Evolutionary conservation across 1,140 invertebrate species (phyloP).

Genomic region (Sycobia sp.): DNA sequence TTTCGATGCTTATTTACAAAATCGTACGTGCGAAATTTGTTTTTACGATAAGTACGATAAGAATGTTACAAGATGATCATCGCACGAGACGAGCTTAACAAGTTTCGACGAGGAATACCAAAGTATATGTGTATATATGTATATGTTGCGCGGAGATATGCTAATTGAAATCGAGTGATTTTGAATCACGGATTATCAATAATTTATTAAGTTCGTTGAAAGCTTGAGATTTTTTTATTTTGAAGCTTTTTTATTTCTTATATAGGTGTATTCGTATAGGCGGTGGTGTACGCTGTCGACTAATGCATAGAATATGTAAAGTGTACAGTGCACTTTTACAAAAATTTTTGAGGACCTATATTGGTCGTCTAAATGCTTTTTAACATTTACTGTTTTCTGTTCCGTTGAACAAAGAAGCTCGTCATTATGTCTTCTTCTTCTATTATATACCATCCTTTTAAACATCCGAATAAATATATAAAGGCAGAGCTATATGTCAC

Average conservation of each 20-base stretch:
- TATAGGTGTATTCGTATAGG: background rate
- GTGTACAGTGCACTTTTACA: slow-evolving; percentile 7
- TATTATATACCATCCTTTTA: slow-evolving; percentile 2
- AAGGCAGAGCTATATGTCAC: too few species aligned
- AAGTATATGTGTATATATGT: slow-evolving; percentile 11
- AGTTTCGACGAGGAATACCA: slow-evolving; percentile 27
- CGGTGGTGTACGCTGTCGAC: too few species aligned
- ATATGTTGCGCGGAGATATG: slow-evolving; percentile 12
- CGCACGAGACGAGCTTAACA: slow-evolving; percentile 14
- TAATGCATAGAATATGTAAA: too few species aligned
- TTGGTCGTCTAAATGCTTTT: slow-evolving; percentile 19
- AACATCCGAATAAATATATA: background rate
- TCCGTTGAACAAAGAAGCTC: slow-evolving; percentile 12
- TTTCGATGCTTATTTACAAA: slow-evolving; percentile 22
- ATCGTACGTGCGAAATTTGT: slow-evolving; percentile 11
- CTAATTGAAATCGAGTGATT: background rate
- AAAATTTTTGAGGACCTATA: slow-evolving; percentile 14
- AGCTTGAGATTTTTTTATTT: background rate
- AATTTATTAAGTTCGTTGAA: slow-evolving; percentile 19
- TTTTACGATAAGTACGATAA: slow-evolving; percentile 16
- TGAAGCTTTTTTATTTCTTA: background rate
- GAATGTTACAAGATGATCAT: slow-evolving; percentile 5
- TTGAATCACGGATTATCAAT: background rate
- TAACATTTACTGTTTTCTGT: slow-evolving; percentile 7
- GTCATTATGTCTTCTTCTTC: background rate